phyloP scores from a whole-genome alignment of 2,113 vertebrate species.

The Dicrurus megarhynchus region DNA sequence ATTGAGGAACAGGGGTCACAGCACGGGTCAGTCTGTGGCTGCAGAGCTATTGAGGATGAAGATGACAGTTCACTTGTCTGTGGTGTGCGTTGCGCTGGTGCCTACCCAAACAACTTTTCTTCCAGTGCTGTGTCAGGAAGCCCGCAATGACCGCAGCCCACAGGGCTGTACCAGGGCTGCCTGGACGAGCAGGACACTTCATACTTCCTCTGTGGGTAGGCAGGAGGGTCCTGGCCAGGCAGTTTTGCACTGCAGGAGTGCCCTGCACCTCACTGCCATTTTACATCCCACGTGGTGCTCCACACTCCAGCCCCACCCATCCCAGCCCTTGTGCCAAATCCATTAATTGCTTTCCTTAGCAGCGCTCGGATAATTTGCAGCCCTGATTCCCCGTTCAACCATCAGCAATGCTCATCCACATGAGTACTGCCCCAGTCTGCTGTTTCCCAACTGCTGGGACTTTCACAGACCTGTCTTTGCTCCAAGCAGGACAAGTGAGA shows the following conservation, averaged over 20 bases:
- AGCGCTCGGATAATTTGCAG: not conserved
- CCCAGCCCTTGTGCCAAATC: not conserved
- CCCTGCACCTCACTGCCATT: not conserved
- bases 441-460: not conserved
- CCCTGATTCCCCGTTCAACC: not conserved
- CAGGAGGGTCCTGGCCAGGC: not conserved
- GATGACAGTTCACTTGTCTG: not conserved
- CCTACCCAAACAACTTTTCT: not conserved
- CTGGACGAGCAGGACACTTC: not conserved
- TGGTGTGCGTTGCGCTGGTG: fast-evolving
- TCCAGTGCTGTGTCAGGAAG: not conserved
- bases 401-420: not conserved
- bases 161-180: not conserved
- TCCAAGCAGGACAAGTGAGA: not conserved
- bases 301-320: not conserved
- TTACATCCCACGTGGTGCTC: not conserved
- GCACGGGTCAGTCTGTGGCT: not conserved
- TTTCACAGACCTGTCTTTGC: not conserved
- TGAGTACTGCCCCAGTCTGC: not conserved
- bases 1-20: not conserved
- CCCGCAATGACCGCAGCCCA: not conserved
- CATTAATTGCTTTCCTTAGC: not conserved
- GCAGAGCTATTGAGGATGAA: not conserved
- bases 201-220: not conserved
- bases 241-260: fast-evolving